Percentiles rank a stretch among this genome's conserved stretches.
Conservation (phyloP, 53 echinoderm and acorn worm genomes). For the Astropecten irregularis region DNA sequence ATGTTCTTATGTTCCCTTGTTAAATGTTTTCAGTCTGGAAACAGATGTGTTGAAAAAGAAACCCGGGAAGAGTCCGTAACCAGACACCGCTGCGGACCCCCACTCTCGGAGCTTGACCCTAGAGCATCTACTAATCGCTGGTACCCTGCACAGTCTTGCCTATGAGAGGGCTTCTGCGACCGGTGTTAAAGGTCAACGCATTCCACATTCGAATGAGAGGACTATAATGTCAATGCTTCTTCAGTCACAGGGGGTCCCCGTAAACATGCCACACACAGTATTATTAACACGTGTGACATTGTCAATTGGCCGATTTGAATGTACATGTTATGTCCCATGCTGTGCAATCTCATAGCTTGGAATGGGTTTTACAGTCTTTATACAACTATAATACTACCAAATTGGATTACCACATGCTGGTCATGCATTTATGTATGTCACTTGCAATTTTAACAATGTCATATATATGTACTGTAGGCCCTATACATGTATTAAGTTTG, state of each 20-base stretch:
- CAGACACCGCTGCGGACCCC: background rate
- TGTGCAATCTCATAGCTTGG: too few relatives aligned
- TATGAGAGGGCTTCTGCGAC: background rate
- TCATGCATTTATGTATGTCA: too few relatives aligned
- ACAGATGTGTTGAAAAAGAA: conserved; percentile 6
- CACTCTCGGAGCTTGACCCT: background rate
- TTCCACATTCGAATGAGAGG: background rate
- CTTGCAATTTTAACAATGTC: too few relatives aligned
- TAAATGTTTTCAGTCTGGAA: conserved; percentile 23
- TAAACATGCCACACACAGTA: background rate
- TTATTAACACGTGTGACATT: background rate
- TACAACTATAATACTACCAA: background rate
- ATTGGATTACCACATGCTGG: conserved; percentile 1
- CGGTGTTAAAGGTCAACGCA: background rate
- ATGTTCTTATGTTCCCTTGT: too few relatives aligned
- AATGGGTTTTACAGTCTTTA: background rate
- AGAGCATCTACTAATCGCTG: conserved; percentile 5
- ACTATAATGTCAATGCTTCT: too few relatives aligned
- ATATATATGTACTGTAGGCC: too few relatives aligned
- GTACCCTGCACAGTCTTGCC: conserved; percentile 7
- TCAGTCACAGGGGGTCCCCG: background rate
- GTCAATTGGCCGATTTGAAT: background rate
- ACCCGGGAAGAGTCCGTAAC: conserved; percentile 3
- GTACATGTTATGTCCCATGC: background rate
- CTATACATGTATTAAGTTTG: too few relatives aligned